These are phyloP conservation scores for Oligia strigilis DNA, from an alignment of 2,888 invertebrate genomes.

Conservation along the genomic window DNA sequence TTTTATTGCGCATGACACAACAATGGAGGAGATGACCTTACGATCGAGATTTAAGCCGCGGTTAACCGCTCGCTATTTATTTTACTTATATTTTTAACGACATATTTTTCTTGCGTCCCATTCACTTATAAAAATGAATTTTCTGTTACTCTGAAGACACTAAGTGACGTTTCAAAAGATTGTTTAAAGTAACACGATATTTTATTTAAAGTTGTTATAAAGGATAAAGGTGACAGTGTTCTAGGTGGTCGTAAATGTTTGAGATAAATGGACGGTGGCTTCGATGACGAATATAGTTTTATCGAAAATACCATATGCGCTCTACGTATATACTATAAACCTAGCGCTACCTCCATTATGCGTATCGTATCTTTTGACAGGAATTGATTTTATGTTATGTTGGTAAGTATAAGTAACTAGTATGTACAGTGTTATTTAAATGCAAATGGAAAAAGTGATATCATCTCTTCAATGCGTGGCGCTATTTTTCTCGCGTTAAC, in stretches of 20 bases:
- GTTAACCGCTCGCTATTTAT: slow-evolving; percentile 74
- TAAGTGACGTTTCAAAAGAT: slow-evolving; percentile 40
- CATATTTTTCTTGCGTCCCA: slow-evolving; percentile 60
- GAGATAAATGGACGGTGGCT: slow-evolving; percentile 71
- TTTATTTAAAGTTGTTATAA: slow-evolving; percentile 68
- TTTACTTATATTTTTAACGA: slow-evolving; percentile 70
- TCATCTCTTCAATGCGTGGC: slow-evolving; percentile 23
- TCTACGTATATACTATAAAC: slow-evolving; percentile 40
- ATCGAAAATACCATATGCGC: slow-evolving; percentile 58
- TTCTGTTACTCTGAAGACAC: slow-evolving; percentile 23
- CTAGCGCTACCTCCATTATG: slow-evolving; percentile 51
- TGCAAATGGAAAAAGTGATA: slow-evolving; percentile 51
- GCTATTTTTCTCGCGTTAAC: slow-evolving; percentile 37
- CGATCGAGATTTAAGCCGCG: slow-evolving; percentile 77
- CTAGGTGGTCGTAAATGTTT: slow-evolving; percentile 79
- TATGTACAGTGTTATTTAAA: slow-evolving; percentile 36
- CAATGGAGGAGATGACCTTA: slow-evolving; percentile 87
- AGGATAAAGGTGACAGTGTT: slow-evolving; percentile 61
- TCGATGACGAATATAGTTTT: slow-evolving; percentile 70
- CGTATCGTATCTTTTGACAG: slow-evolving; percentile 42
- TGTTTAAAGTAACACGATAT: slow-evolving; percentile 47
- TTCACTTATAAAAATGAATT: slow-evolving; percentile 44
- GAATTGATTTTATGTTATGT: slow-evolving; percentile 35
- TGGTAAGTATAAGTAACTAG: not conserved
- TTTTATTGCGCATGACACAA: slow-evolving; percentile 86